Conservation (phyloP, 1,140 invertebrate genomes). For the Oryzaephilus surinamensis region DNA sequence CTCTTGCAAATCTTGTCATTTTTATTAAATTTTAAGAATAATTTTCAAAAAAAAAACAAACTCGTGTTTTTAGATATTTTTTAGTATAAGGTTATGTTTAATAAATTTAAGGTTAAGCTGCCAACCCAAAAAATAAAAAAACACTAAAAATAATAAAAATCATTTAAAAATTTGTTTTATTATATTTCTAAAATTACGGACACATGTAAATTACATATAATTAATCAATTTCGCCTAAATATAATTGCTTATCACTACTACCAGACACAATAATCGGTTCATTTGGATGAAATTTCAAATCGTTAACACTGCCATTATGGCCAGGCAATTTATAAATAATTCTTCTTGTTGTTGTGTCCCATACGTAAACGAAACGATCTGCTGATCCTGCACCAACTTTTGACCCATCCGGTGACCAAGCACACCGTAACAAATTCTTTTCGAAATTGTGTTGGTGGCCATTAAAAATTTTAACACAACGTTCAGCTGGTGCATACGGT, state of each 20-base stretch:
- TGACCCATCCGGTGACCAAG: conserved; percentile 82
- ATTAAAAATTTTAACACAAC: conserved; percentile 85
- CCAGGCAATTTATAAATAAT: conserved; percentile 96
- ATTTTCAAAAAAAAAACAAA: no score
- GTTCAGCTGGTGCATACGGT: conserved; percentile 74
- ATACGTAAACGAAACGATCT: conserved; percentile 93
- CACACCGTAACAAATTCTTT: conserved; percentile 80
- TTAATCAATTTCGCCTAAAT: conserved; percentile 85
- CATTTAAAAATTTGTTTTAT: not conserved
- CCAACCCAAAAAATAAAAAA: no score
- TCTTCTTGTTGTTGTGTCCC: conserved; percentile 85
- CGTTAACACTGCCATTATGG: conserved; percentile 95
- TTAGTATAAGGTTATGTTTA: no score
- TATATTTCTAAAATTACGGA: conserved; percentile 3
- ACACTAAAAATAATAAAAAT: no score
- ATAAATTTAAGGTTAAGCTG: no score
- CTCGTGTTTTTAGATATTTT: no score
- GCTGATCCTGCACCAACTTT: conserved; percentile 81
- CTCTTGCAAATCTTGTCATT: conserved; percentile 65
- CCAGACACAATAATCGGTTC: conserved; percentile 92
- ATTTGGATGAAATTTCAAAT: conserved; percentile 89
- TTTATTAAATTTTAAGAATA: conserved; percentile 7
- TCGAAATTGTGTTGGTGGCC: conserved; percentile 94
- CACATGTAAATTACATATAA: conserved; percentile 13
- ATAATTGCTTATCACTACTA: conserved; percentile 94